Conservation (phyloP, 1,140 invertebrate genomes). For the Drosophila triauraria region DNA sequence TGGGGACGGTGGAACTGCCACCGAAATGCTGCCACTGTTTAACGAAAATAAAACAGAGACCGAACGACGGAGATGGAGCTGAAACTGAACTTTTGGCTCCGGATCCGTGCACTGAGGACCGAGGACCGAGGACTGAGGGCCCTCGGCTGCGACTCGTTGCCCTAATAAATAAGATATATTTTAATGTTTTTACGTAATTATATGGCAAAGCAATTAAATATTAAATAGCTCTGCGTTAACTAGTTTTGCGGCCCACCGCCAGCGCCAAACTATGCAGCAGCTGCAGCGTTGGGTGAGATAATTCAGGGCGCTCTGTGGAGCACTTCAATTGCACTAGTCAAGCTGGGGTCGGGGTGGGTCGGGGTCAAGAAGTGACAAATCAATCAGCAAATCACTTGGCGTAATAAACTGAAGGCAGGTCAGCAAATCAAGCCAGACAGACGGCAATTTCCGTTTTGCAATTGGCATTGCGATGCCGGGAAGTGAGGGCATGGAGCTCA, state of each 20-base stretch:
- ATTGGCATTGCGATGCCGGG: conserved; percentile 53
- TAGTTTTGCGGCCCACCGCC: conserved; percentile 56
- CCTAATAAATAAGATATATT: conserved; percentile 77
- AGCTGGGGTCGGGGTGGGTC: conserved; percentile 6
- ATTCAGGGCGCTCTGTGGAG: not conserved
- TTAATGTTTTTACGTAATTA: conserved; percentile 83
- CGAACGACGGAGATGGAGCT: conserved; percentile 1
- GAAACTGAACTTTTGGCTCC: conserved; percentile 45
- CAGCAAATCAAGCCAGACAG: conserved; percentile 72
- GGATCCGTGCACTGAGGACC: conserved; percentile 10
- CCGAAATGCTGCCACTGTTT: conserved; percentile 60
- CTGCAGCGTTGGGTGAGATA: not conserved
- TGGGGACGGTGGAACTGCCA: conserved; percentile 1
- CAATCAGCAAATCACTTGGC: conserved; percentile 73
- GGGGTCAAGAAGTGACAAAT: conserved; percentile 67
- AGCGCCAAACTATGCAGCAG: conserved; percentile 16
- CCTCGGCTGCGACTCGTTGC: conserved; percentile 18
- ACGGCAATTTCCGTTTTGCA: conserved; percentile 75
- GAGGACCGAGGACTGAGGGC: conserved; percentile 7
- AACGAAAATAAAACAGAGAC: conserved; percentile 67
- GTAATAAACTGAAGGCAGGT: conserved; percentile 72
- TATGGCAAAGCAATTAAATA: conserved; percentile 78
- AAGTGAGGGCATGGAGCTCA: not conserved
- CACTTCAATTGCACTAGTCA: conserved; percentile 10
- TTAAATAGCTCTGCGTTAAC: conserved; percentile 71